phyloP scores from a whole-genome alignment of 1,140 invertebrate genomes.

The Drosophila guanche region DNA sequence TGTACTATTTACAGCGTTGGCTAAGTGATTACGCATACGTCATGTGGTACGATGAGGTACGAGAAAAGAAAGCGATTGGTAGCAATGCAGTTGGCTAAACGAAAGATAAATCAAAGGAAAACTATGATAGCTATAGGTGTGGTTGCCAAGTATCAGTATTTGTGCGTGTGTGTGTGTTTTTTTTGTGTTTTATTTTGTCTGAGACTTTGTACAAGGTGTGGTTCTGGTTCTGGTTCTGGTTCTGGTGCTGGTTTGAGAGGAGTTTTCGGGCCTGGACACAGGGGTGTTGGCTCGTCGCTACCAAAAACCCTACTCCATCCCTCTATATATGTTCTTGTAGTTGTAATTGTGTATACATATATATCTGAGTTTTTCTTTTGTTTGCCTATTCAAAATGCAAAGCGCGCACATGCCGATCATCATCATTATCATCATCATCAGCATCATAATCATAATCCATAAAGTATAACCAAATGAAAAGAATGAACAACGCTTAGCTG shows the following conservation, averaged over 20 bases:
- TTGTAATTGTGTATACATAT: slow-evolving; percentile 30
- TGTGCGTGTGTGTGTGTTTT: background rate
- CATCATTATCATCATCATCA: slow-evolving; percentile 46
- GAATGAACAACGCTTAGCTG: slow-evolving; percentile 62
- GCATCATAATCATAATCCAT: slow-evolving; percentile 37
- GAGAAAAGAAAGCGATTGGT: slow-evolving; percentile 53
- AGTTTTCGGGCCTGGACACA: slow-evolving; percentile 22
- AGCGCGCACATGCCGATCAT: slow-evolving; percentile 74
- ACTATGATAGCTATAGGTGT: slow-evolving; percentile 69
- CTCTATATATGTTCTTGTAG: slow-evolving; percentile 16
- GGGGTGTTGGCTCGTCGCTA: slow-evolving; percentile 3
- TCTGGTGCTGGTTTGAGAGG: slow-evolving; percentile 12
- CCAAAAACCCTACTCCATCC: slow-evolving; percentile 41
- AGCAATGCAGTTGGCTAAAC: slow-evolving; percentile 72
- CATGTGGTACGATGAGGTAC: slow-evolving; percentile 64
- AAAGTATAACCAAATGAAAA: slow-evolving; percentile 57
- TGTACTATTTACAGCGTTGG: slow-evolving; percentile 49
- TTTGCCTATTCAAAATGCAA: slow-evolving; percentile 67
- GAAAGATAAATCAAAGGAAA: slow-evolving; percentile 58
- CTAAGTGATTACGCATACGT: slow-evolving; percentile 69
- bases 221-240: slow-evolving; percentile 1
- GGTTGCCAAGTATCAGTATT: slow-evolving; percentile 24
- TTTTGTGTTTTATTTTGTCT: slow-evolving; percentile 8
- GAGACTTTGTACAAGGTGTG: slow-evolving; percentile 45
- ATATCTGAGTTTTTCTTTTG: slow-evolving; percentile 29